Conservation (phyloP, 2,113 vertebrate species). For the Gasterosteus aculeatus region DNA sequence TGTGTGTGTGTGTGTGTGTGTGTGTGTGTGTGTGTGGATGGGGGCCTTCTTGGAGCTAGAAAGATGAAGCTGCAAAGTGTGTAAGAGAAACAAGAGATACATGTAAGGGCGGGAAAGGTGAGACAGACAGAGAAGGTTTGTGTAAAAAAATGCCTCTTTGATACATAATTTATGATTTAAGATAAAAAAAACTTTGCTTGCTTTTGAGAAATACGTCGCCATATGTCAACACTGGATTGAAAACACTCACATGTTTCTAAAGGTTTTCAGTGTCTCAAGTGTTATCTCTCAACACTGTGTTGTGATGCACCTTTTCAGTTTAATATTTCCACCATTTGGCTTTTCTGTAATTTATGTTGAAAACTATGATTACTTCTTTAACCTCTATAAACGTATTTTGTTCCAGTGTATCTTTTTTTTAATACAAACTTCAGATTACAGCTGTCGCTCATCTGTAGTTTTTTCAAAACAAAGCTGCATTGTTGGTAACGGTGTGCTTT, state of each 20-base stretch:
- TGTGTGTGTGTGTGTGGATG: neutral
- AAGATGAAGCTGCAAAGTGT: slow-evolving; percentile 44
- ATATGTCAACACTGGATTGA: neutral
- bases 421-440: neutral
- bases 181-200: neutral
- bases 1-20: neutral
- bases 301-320: neutral
- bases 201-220: neutral
- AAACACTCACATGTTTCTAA: neutral
- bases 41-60: slow-evolving; percentile 32
- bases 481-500: neutral
- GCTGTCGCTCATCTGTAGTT: neutral
- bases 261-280: neutral
- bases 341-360: neutral
- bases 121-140: slow-evolving; percentile 10
- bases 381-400: too few species aligned
- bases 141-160: slow-evolving; percentile 5
- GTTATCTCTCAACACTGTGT: neutral
- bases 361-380: neutral
- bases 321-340: neutral
- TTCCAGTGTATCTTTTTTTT: neutral
- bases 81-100: slow-evolving; percentile 18
- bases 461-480: neutral
- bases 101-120: slow-evolving; percentile 37
- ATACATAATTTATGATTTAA: too few species aligned